Evolutionary conservation across 2,113 vertebrate genomes (phyloP).

Genomic region (Poecile atricapillus): DNA sequence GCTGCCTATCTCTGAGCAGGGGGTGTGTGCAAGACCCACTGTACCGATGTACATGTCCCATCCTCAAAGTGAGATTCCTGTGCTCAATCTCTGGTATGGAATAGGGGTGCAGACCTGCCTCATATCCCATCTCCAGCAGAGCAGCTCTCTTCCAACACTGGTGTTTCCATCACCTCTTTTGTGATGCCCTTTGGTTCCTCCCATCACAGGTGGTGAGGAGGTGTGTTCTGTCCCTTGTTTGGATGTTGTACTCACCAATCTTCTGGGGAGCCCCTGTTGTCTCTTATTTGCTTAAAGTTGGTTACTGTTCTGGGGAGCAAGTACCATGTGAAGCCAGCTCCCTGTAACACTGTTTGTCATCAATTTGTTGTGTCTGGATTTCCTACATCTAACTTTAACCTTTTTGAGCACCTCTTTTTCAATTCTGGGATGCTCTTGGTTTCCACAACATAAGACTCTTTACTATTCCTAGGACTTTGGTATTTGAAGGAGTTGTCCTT

Average conservation of each 20-base stretch:
- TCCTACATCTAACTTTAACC: background rate
- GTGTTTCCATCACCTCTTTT: background rate
- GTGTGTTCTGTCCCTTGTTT: background rate
- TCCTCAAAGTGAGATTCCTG: fast-evolving
- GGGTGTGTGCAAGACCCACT: background rate
- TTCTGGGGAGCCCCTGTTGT: background rate
- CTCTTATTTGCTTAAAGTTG: fast-evolving
- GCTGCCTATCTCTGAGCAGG: background rate
- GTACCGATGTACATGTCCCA: background rate
- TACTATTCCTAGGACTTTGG: background rate
- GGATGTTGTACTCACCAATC: background rate
- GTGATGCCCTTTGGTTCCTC: background rate
- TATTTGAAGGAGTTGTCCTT: background rate
- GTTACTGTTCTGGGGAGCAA: background rate
- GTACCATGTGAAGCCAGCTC: background rate
- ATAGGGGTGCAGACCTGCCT: background rate
- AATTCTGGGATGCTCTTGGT: background rate
- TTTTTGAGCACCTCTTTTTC: background rate
- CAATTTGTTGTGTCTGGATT: background rate
- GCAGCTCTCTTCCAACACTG: background rate
- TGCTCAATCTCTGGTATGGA: fast-evolving
- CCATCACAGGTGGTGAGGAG: background rate
- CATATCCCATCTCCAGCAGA: background rate
- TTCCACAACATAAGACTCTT: background rate
- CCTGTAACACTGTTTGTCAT: background rate